phyloP scores from a whole-genome alignment of 2,113 vertebrate genomes.

The Colistium nudipinnis region DNA sequence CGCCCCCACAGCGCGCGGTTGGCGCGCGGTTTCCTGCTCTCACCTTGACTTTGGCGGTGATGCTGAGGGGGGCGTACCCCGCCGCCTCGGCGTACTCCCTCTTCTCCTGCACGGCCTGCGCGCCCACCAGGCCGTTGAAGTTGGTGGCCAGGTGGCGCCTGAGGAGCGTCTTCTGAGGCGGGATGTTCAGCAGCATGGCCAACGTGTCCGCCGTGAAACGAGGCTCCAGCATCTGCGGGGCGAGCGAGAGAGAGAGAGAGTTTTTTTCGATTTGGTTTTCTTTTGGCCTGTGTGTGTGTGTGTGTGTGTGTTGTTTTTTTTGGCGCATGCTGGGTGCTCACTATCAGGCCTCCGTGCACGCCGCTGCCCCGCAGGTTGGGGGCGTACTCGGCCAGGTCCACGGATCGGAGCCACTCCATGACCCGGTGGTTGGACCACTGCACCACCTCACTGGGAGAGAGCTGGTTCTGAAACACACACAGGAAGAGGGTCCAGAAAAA shows the following conservation, averaged over 20 bases:
- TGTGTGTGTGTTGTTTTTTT: not conserved
- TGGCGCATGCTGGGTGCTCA: conserved; percentile 75
- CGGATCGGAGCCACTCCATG: conserved; percentile 97
- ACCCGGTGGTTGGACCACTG: conserved; percentile 99
- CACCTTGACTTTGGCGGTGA: conserved; percentile 96
- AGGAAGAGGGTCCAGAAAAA: not conserved
- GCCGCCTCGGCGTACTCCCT: conserved; percentile 87
- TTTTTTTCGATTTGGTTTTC: not conserved
- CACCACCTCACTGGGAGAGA: conserved; percentile 88
- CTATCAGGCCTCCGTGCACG: conserved; percentile 94
- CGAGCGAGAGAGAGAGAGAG: not conserved
- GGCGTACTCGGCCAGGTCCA: conserved; percentile 96
- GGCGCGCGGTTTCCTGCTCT: conserved; percentile 30
- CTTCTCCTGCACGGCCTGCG: conserved; percentile 91
- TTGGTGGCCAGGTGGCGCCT: conserved; percentile 94
- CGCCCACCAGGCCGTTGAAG: conserved; percentile 89
- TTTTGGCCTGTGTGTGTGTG: too few relatives aligned
- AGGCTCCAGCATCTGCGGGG: conserved; percentile 90
- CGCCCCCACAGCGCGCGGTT: too few relatives aligned
- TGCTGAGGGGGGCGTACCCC: conserved; percentile 87
- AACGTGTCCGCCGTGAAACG: conserved; percentile 92
- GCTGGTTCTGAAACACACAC: conserved; percentile 78
- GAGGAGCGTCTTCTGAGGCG: conserved; percentile 94
- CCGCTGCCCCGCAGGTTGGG: conserved; percentile 98
- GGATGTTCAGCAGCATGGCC: conserved; percentile 96